These are phyloP conservation scores for Neomonachus schauinslandi DNA, from an alignment of 2,113 vertebrate genomes.

Conservation along the genomic window DNA sequence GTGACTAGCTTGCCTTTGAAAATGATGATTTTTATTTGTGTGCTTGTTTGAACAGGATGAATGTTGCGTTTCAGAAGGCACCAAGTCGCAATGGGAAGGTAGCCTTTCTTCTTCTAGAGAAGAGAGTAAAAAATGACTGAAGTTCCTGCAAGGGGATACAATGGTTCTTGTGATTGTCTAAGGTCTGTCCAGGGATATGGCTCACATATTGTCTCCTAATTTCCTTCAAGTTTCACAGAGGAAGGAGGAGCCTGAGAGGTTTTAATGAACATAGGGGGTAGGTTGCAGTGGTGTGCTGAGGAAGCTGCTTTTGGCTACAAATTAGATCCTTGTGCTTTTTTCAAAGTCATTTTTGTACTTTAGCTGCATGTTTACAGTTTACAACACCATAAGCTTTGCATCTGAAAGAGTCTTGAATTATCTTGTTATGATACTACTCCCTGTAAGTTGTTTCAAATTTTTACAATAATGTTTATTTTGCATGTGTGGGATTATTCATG, in stretches of 20 bases:
- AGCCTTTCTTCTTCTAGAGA: not conserved
- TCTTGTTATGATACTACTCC: slow-evolving; percentile 48
- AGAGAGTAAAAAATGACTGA: not conserved
- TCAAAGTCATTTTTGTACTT: not conserved
- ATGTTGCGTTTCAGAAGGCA: not conserved
- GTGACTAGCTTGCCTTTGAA: slow-evolving; percentile 36
- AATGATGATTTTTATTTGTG: slow-evolving; percentile 59
- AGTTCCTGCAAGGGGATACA: not conserved
- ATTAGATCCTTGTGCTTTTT: not conserved
- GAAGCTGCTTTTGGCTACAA: not conserved
- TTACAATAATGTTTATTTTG: slow-evolving; percentile 75
- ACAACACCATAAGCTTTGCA: not conserved
- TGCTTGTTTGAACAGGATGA: slow-evolving; percentile 26
- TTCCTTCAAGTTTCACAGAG: not conserved
- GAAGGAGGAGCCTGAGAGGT: not conserved
- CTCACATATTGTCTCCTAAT: not conserved
- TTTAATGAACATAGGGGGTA: not conserved
- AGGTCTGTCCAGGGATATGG: not conserved
- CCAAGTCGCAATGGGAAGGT: too few species aligned
- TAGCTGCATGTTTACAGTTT: not conserved
- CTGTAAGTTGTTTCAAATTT: slow-evolving; percentile 47
- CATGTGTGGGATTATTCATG: slow-evolving; percentile 75
- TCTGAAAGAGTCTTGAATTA: slow-evolving; percentile 3
- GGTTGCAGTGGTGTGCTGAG: not conserved
- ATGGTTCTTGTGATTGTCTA: not conserved